Conservation (phyloP, 2,797 vertebrate species). For the Mallotus villosus region DNA sequence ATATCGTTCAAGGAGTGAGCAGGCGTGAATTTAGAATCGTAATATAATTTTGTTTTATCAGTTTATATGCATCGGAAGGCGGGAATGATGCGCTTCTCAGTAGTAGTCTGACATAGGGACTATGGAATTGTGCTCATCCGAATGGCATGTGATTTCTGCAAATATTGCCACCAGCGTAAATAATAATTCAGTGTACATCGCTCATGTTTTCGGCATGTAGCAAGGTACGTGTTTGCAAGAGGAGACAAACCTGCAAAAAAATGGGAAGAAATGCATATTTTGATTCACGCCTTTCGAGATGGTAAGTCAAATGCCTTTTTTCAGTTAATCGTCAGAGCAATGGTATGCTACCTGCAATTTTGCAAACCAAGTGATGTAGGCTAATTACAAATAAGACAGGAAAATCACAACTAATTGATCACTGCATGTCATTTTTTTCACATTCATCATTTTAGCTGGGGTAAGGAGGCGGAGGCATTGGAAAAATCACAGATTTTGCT, state of each 20-base stretch:
- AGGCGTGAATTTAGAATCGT: slow-evolving; percentile 34
- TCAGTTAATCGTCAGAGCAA: slow-evolving; percentile 27
- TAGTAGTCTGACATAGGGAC: slow-evolving; percentile 44
- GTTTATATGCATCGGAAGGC: slow-evolving; percentile 47
- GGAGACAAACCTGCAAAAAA: slow-evolving; percentile 43
- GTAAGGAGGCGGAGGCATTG: neutral
- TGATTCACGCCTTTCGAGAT: slow-evolving; percentile 69
- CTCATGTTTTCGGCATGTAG: slow-evolving; percentile 45
- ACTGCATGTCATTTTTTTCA: neutral
- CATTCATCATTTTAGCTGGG: neutral
- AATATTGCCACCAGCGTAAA: slow-evolving; percentile 47
- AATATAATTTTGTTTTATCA: slow-evolving; percentile 17
- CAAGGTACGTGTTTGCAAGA: slow-evolving; percentile 57
- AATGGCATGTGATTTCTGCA: slow-evolving; percentile 44
- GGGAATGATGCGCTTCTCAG: slow-evolving; percentile 34
- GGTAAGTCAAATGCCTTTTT: slow-evolving; percentile 68
- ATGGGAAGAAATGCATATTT: slow-evolving; percentile 67
- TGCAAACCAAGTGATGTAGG: slow-evolving; percentile 29
- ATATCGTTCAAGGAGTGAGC: slow-evolving; percentile 37
- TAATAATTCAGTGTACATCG: slow-evolving; percentile 48
- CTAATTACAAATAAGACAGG: slow-evolving; percentile 49
- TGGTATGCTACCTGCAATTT: slow-evolving; percentile 34
- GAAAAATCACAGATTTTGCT: neutral
- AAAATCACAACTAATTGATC: neutral
- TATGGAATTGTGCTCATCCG: slow-evolving; percentile 64